Percentiles rank a stretch among this genome's conserved stretches.
Conservation (phyloP, 1,140 invertebrate genomes). For the Meteorus sp. region DNA sequence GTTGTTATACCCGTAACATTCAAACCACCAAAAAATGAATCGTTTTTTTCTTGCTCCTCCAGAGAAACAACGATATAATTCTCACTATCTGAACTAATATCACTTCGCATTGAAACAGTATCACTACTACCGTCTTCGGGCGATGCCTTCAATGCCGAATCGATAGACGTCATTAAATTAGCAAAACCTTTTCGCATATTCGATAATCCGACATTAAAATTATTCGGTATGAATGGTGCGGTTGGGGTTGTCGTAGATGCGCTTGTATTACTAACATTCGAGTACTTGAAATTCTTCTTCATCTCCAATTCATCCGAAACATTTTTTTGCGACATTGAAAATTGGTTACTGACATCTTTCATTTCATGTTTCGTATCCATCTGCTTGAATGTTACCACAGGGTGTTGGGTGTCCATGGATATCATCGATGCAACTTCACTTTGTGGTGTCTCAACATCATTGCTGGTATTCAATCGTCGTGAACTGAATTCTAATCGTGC, state of each 20-base stretch:
- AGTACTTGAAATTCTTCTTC: constrained; percentile 5
- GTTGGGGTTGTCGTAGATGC: constrained; percentile 28
- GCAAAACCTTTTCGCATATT: constrained; percentile 80
- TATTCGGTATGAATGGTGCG: constrained; percentile 52
- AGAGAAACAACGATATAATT: constrained; percentile 71
- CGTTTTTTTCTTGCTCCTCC: constrained; percentile 65
- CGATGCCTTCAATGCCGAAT: constrained; percentile 72
- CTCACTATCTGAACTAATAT: constrained; percentile 80
- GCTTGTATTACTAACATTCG: neutral
- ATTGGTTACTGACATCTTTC: neutral
- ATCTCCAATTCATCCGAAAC: neutral
- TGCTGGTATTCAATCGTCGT: constrained; percentile 51
- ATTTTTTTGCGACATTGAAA: neutral
- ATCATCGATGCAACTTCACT: constrained; percentile 50
- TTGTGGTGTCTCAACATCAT: constrained; percentile 50
- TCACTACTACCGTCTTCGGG: constrained; percentile 72
- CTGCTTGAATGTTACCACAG: constrained; percentile 52
- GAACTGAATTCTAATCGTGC: constrained; percentile 43
- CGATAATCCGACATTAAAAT: constrained; percentile 64
- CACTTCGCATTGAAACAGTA: constrained; percentile 70
- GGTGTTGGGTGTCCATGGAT: constrained; percentile 45
- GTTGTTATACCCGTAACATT: constrained; percentile 55
- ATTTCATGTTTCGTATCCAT: constrained; percentile 34
- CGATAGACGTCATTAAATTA: constrained; percentile 78
- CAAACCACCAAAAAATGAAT: constrained; percentile 60